A percentile compares a stretch with the other conserved stretches of the same genome.
Conservation (phyloP, 2,888 invertebrate species). For the Idaea straminata region DNA sequence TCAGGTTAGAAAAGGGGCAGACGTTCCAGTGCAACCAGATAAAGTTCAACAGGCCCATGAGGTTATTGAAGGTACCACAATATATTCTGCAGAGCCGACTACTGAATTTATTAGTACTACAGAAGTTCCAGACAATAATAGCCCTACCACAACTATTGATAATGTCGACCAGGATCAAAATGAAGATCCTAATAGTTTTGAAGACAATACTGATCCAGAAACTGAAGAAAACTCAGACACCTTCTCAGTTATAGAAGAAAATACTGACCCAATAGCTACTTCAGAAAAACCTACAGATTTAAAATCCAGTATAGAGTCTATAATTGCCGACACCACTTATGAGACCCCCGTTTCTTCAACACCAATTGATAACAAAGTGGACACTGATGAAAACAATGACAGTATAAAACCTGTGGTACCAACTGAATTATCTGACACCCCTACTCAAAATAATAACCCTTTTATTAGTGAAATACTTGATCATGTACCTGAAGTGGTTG, state of each 20-base stretch:
- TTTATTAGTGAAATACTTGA: slow-evolving; percentile 6
- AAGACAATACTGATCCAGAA: neutral
- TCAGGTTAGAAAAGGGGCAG: slow-evolving; percentile 27
- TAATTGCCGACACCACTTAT: slow-evolving; percentile 5
- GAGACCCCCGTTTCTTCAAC: slow-evolving; percentile 5
- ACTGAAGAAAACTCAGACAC: neutral
- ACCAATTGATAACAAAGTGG: neutral
- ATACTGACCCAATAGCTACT: neutral
- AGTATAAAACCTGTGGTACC: neutral
- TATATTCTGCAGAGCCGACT: slow-evolving; percentile 62
- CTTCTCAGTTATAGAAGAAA: neutral
- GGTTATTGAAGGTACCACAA: slow-evolving; percentile 85
- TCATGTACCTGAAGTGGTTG: slow-evolving; percentile 7
- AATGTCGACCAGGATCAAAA: slow-evolving; percentile 4
- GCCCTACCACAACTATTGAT: slow-evolving; percentile 20
- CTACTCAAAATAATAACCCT: slow-evolving; percentile 10
- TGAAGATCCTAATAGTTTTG: neutral
- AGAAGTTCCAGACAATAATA: slow-evolving; percentile 21
- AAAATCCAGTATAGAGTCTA: neutral
- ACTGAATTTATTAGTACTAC: slow-evolving; percentile 26
- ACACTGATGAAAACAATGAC: neutral
- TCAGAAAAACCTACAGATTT: neutral
- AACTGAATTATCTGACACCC: neutral
- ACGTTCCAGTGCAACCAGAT: slow-evolving; percentile 59
- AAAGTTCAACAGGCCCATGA: slow-evolving; percentile 67